These are phyloP conservation scores for Coleophora deauratella DNA, from an alignment of 2,888 invertebrate genomes.

Conservation along the genomic window DNA sequence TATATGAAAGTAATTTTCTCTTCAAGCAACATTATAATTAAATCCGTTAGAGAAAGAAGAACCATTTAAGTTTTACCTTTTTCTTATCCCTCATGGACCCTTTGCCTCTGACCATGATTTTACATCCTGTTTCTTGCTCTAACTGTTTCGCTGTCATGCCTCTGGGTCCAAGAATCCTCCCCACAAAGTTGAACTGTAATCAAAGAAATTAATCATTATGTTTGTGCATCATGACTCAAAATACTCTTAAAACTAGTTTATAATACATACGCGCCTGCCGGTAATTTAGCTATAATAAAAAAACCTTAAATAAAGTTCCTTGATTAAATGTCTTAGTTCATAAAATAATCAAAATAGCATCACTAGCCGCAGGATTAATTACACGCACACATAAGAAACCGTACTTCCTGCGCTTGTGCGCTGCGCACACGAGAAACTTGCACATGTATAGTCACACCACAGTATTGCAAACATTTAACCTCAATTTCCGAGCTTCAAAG, in stretches of 20 bases:
- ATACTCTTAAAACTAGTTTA: too few relatives aligned
- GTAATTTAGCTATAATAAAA: too few relatives aligned
- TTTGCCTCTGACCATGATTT: constrained; percentile 99
- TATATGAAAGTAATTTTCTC: too few relatives aligned
- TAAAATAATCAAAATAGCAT: not conserved
- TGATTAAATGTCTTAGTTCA: too few relatives aligned
- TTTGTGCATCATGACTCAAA: too few relatives aligned
- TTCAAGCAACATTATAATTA: too few relatives aligned
- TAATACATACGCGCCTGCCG: too few relatives aligned
- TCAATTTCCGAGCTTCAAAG: constrained; percentile 59
- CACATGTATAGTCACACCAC: constrained; percentile 22
- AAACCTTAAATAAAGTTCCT: too few relatives aligned
- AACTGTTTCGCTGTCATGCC: constrained; percentile 99
- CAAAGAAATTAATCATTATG: constrained; percentile 22
- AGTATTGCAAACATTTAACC: constrained; percentile 47
- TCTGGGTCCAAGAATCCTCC: constrained; percentile 98
- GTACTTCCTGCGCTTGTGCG: constrained; percentile 40
- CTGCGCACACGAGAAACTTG: not conserved
- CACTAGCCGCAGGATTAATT: constrained; percentile 57
- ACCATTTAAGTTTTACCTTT: constrained; percentile 95
- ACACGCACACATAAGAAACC: constrained; percentile 48
- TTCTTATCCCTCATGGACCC: constrained; percentile 99
- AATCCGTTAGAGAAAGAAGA: too few relatives aligned
- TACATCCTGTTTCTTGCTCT: constrained; percentile 99
- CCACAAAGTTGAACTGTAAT: constrained; percentile 99